Conservation (phyloP, 2,797 vertebrate species). For the Hippocampus kuda region DNA sequence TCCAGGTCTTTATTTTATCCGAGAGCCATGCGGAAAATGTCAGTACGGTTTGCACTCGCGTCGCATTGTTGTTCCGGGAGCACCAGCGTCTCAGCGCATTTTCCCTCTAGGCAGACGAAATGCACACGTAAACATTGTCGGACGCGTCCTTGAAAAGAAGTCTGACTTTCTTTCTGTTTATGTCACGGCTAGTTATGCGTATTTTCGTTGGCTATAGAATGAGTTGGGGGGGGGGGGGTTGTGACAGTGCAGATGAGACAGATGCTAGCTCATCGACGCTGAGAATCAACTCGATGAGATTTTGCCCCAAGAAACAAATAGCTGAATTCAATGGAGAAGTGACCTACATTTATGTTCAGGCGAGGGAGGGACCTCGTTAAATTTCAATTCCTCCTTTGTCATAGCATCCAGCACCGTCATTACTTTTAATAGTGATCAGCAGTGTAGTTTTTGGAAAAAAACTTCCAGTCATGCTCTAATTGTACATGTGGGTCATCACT, state of each 20-base stretch:
- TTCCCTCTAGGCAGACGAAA: slow-evolving; percentile 3
- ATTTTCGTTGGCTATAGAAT: not conserved
- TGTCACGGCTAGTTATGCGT: slow-evolving; percentile 19
- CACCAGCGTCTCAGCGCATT: slow-evolving; percentile 8
- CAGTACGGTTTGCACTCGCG: not conserved
- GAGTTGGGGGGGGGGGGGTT: slow-evolving; percentile 1
- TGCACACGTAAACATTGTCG: slow-evolving; percentile 2
- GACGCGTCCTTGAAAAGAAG: slow-evolving; percentile 7
- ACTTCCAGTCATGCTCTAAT: not conserved
- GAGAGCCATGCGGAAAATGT: not conserved
- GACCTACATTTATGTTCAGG: not conserved
- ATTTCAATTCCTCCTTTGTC: not conserved
- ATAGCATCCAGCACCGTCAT: not conserved
- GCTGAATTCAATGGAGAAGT: not conserved
- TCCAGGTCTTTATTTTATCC: not conserved
- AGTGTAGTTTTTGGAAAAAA: not conserved
- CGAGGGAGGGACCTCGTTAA: not conserved
- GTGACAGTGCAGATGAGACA: not conserved
- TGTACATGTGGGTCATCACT: not conserved
- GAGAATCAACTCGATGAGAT: slow-evolving; percentile 19
- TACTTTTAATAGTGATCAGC: not conserved
- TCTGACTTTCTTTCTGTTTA: slow-evolving; percentile 17
- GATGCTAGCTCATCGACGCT: slow-evolving; percentile 12
- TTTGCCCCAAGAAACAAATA: not conserved
- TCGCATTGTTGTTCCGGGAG: not conserved